Conservation (phyloP, 2,113 vertebrate species). For the Rousettus leschenaultii region DNA sequence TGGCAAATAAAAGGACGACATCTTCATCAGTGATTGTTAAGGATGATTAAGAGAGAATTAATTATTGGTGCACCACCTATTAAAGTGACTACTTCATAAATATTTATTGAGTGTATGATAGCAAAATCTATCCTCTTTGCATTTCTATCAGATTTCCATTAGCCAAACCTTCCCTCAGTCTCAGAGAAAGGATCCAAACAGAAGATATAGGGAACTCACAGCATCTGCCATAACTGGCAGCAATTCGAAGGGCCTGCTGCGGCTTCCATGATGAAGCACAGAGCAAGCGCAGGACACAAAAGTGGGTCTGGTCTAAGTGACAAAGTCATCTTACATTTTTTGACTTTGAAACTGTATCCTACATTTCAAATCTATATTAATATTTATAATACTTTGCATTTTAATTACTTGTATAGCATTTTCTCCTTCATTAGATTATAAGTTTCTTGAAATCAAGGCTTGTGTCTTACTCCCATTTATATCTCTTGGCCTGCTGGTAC, state of each 20-base stretch:
- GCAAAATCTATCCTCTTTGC: constrained; percentile 27
- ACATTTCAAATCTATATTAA: not conserved
- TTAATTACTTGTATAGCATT: not conserved
- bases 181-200: constrained; percentile 45
- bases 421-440: not conserved
- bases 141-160: constrained; percentile 1
- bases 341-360: not conserved
- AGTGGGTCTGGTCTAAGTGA: not conserved
- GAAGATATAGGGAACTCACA: not conserved
- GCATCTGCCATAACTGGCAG: constrained; percentile 1
- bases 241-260: not conserved
- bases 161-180: not conserved
- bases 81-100: not conserved
- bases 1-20: not conserved
- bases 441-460: not conserved
- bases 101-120: not conserved
- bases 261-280: not conserved
- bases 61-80: not conserved
- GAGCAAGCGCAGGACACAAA: not conserved
- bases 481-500: not conserved
- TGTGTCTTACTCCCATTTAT: not conserved
- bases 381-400: not conserved
- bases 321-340: not conserved
- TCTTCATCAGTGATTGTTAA: not conserved
- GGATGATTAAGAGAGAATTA: not conserved